Evolutionary conservation across 2,113 vertebrate genomes (phyloP).

Genomic region (Morone chrysops): DNA sequence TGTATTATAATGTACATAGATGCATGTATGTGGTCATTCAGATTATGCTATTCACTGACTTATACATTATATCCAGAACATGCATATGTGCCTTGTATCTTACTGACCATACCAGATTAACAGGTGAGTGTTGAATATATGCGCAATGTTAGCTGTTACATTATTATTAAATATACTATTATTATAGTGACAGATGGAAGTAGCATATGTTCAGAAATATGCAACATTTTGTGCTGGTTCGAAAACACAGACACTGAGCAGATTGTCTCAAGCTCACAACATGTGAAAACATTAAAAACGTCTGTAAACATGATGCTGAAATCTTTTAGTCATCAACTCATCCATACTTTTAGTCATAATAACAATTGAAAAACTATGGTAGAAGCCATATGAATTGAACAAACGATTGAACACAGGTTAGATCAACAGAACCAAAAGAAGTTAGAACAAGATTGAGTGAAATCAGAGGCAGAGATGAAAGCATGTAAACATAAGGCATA

Average conservation of each 20-base stretch:
- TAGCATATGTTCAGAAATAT: background rate
- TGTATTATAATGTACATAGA: too few species aligned
- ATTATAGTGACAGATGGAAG: conserved; percentile 2
- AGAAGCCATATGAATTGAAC: background rate
- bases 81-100: background rate
- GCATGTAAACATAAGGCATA: background rate
- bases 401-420: background rate
- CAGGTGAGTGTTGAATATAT: background rate
- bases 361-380: too few species aligned
- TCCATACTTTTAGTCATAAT: background rate
- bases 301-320: background rate
- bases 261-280: conserved; percentile 4
- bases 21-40: background rate
- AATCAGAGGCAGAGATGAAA: background rate
- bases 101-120: background rate
- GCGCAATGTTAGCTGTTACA: background rate
- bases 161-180: background rate
- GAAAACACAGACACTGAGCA: background rate
- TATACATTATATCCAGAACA: background rate
- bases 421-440: conserved; percentile 14
- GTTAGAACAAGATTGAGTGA: background rate
- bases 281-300: conserved; percentile 1
- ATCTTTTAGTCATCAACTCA: background rate
- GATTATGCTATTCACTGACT: background rate
- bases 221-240: background rate